Conservation (phyloP, 1,140 invertebrate species). For the Drosophila virilis region DNA sequence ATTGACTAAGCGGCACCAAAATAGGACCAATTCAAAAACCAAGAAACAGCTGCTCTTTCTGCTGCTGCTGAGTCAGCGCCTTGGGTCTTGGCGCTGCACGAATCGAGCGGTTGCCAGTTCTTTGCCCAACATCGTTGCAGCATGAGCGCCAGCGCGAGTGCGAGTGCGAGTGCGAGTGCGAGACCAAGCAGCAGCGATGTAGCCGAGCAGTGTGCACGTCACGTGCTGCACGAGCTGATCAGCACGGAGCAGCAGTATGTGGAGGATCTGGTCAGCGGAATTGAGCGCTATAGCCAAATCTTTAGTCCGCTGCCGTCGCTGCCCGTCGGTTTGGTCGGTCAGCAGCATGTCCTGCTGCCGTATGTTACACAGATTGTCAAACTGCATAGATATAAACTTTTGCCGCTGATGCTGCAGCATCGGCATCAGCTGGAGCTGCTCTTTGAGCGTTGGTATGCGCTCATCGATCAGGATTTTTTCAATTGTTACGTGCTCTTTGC, state of each 20-base stretch:
- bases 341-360: constrained; percentile 25
- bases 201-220: constrained; percentile 19
- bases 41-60: constrained; percentile 18
- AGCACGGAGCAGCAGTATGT: constrained; percentile 47
- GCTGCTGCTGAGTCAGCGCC: constrained; percentile 25
- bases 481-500: constrained; percentile 43
- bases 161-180: not conserved
- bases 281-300: constrained; percentile 25
- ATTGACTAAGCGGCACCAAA: not conserved
- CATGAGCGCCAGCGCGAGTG: constrained; percentile 4
- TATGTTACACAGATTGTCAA: constrained; percentile 32
- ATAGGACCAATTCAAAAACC: not conserved
- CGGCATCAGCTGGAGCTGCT: constrained; percentile 28
- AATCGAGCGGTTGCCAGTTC: constrained; percentile 8
- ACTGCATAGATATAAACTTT: constrained; percentile 25
- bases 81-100: not conserved
- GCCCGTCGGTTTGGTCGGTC: constrained; percentile 17
- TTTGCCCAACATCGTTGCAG: constrained; percentile 14
- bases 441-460: constrained; percentile 24
- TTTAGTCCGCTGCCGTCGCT: constrained; percentile 4
- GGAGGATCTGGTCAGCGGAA: constrained; percentile 25
- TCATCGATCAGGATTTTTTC: constrained; percentile 33
- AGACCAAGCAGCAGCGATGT: not conserved
- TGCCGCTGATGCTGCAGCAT: constrained; percentile 44
- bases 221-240: constrained; percentile 38